These are phyloP conservation scores for Lepidocyrtinus sp. DNA, from an alignment of 2,888 invertebrate species.

Conservation along the genomic window DNA sequence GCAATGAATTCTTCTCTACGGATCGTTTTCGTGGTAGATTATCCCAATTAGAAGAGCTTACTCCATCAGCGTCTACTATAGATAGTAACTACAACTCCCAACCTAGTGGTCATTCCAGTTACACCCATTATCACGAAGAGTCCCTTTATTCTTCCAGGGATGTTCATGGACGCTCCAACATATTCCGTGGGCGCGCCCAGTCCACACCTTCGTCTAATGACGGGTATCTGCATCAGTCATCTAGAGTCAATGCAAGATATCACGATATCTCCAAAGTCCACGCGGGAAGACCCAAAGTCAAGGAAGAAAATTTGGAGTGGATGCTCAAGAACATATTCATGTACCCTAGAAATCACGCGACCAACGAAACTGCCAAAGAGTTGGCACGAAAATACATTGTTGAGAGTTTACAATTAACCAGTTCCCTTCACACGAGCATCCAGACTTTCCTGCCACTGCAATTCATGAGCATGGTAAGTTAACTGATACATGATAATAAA, in stretches of 20 bases:
- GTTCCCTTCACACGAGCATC: conserved; percentile 66
- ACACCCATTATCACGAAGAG: conserved; percentile 38
- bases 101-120: conserved; percentile 20
- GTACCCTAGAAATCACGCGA: conserved; percentile 69
- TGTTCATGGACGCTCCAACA: conserved; percentile 39
- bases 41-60: conserved; percentile 29
- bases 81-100: background rate
- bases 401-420: conserved; percentile 66
- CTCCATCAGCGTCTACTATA: background rate
- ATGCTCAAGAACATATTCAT: conserved; percentile 70
- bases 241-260: conserved; percentile 58
- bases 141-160: conserved; percentile 24
- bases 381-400: conserved; percentile 68
- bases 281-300: conserved; percentile 55
- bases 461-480: conserved; percentile 68
- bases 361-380: conserved; percentile 70
- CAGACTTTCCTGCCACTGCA: conserved; percentile 70
- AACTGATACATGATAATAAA: no score
- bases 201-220: background rate
- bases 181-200: conserved; percentile 36
- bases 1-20: conserved; percentile 61
- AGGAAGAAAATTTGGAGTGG: conserved; percentile 69
- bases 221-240: conserved; percentile 1
- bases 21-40: conserved; percentile 26
- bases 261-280: conserved; percentile 57